Percentiles rank a stretch among this genome's conserved stretches.
These are phyloP conservation scores for Halocynthia roretzi DNA, from an alignment of 23 tunicate genomes.

Conservation along the genomic window DNA sequence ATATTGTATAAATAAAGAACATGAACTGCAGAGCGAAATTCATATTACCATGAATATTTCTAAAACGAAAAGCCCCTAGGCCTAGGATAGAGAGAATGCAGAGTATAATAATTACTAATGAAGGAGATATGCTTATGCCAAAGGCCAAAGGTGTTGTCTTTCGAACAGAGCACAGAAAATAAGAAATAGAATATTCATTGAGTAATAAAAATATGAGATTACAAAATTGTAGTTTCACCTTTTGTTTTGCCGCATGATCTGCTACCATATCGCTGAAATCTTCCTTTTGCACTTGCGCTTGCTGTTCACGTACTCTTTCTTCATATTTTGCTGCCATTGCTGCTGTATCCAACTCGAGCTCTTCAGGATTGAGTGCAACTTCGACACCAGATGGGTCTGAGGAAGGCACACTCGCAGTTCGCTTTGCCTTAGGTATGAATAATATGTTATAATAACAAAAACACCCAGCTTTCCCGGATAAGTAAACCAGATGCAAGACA, in stretches of 20 bases:
- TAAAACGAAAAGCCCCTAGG: too few relatives aligned
- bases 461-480: too few relatives aligned
- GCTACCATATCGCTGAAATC: slow-evolving; percentile 98
- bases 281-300: slow-evolving; percentile 63
- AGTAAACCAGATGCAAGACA: too few relatives aligned
- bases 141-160: neutral
- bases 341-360: slow-evolving; percentile 81
- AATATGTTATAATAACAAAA: too few relatives aligned
- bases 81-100: too few relatives aligned
- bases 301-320: slow-evolving; percentile 63
- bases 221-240: slow-evolving; percentile 16
- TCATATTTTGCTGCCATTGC: slow-evolving; percentile 97
- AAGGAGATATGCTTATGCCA: too few relatives aligned
- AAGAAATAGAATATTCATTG: neutral
- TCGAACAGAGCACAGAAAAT: neutral
- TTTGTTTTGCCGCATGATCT: slow-evolving; percentile 95
- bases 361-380: slow-evolving; percentile 89
- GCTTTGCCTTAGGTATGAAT: slow-evolving; percentile 7
- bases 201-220: neutral
- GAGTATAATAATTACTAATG: too few relatives aligned
- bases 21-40: too few relatives aligned
- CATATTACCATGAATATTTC: too few relatives aligned
- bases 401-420: neutral
- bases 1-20: neutral
- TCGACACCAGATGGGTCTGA: slow-evolving; percentile 38